A percentile compares a stretch with the other conserved stretches of the same genome.
phyloP scores from a whole-genome alignment of 2,797 vertebrate genomes.

The Enteromius unitaeniatus region DNA sequence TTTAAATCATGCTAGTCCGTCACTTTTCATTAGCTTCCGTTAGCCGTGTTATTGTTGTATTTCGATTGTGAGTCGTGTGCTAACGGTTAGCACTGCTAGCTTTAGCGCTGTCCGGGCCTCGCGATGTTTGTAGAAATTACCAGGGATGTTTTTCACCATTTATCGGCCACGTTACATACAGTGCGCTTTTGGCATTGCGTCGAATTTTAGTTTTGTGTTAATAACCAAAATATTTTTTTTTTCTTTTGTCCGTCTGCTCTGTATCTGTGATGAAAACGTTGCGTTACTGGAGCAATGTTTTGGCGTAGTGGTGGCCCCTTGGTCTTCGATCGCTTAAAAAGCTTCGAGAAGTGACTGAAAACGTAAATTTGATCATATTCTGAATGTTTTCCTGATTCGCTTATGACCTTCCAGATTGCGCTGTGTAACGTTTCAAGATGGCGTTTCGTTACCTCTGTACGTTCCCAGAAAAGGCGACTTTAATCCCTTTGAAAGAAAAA shows the following conservation, averaged over 20 bases:
- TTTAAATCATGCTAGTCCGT: neutral
- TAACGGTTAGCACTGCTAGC: conserved; percentile 41
- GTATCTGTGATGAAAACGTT: conserved; percentile 32
- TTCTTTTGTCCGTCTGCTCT: conserved; percentile 35
- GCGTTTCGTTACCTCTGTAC: conserved; percentile 85
- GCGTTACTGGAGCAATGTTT: conserved; percentile 32
- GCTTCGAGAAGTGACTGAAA: conserved; percentile 44
- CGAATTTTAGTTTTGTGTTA: neutral
- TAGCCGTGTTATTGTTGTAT: conserved; percentile 35
- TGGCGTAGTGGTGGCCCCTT: conserved; percentile 45
- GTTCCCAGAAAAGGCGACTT: conserved; percentile 86
- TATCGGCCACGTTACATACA: neutral
- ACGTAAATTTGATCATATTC: conserved; percentile 65
- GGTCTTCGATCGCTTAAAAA: conserved; percentile 53
- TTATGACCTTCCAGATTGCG: conserved; percentile 81
- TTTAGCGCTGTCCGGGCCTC: conserved; percentile 28
- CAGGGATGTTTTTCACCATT: neutral
- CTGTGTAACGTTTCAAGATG: conserved; percentile 81
- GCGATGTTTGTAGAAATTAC: neutral
- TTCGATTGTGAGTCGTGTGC: neutral
- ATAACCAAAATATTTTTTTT: neutral
- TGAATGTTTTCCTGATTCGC: conserved; percentile 61
- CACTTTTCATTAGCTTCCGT: conserved; percentile 21
- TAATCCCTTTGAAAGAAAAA: conserved; percentile 83
- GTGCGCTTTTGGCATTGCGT: no score